These are phyloP conservation scores for Mantis religiosa DNA, from an alignment of 2,888 invertebrate species.

Conservation along the genomic window DNA sequence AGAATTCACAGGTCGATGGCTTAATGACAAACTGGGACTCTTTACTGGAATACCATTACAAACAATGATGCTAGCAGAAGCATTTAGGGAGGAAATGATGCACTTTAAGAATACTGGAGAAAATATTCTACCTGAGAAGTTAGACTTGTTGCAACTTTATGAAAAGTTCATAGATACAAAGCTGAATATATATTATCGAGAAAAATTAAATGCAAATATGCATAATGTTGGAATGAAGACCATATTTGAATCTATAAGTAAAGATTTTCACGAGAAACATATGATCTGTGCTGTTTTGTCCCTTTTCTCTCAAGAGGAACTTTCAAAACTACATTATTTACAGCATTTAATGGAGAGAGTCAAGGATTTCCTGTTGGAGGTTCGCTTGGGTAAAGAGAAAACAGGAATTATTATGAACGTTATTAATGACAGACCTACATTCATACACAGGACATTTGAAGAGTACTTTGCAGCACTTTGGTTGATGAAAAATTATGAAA, in stretches of 20 bases:
- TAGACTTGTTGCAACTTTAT: conserved; percentile 14
- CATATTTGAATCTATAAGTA: not conserved
- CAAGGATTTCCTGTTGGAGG: not conserved
- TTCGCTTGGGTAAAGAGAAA: conserved; percentile 14
- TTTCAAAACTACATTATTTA: not conserved
- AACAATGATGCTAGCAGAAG: conserved; percentile 19
- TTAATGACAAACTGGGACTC: not conserved
- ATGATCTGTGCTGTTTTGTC: not conserved
- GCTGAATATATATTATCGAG: conserved; percentile 9
- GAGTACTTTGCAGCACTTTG: conserved; percentile 24
- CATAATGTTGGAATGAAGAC: not conserved
- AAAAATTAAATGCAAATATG: conserved; percentile 13
- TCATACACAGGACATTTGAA: conserved; percentile 25
- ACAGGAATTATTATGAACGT: conserved; percentile 16
- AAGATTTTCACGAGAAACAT: conserved; percentile 2
- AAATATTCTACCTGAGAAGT: not conserved
- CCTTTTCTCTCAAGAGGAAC: not conserved
- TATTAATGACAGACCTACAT: conserved; percentile 7
- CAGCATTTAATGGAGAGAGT: too few species aligned
- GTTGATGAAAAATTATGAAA: conserved; percentile 1
- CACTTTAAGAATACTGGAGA: not conserved
- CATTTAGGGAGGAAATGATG: conserved; percentile 8
- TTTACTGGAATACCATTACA: conserved; percentile 22
- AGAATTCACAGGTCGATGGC: not conserved
- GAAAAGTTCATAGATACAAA: conserved; percentile 20